phyloP scores from a whole-genome alignment of 2,888 invertebrate genomes.

The Encarsia formosa region DNA sequence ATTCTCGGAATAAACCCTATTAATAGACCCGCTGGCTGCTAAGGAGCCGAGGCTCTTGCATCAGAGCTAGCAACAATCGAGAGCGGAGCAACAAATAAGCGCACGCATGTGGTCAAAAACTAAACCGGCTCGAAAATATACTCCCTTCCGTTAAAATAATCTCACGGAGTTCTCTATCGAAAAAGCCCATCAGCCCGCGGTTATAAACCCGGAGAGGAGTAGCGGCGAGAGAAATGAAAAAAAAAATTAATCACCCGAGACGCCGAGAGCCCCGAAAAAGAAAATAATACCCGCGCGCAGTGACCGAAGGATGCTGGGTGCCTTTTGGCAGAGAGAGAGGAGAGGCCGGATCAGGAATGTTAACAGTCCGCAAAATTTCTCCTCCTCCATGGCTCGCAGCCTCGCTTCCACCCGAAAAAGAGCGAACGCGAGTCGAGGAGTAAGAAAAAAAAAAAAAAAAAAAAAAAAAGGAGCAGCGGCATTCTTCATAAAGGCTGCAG shows the following conservation, averaged over 20 bases:
- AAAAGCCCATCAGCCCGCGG: too few species aligned
- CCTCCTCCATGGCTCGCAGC: constrained; percentile 1
- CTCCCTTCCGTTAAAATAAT: too few species aligned
- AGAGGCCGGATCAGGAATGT: neutral
- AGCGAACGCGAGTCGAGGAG: neutral
- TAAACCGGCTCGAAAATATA: neutral
- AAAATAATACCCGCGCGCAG: too few species aligned
- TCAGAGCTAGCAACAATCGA: constrained; percentile 1
- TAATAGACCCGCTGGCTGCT: constrained; percentile 4
- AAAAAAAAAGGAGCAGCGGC: constrained; percentile 6
- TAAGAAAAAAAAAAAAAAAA: neutral
- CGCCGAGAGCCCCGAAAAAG: too few species aligned
- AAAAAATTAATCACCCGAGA: too few species aligned
- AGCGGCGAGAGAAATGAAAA: too few species aligned
- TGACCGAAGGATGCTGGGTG: too few species aligned
- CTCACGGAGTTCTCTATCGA: too few species aligned
- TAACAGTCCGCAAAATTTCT: constrained; percentile 6
- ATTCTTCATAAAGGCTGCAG: constrained; percentile 21
- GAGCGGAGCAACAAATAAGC: too few species aligned
- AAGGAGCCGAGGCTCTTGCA: too few species aligned
- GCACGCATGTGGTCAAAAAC: neutral
- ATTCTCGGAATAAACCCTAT: constrained; percentile 1
- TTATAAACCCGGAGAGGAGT: too few species aligned
- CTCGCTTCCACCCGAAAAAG: constrained; percentile 1
- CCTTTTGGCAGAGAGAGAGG: neutral